Evolutionary conservation across 2,888 invertebrate genomes (phyloP), one percentile per base, ranked within the genome.

Genomic region (Polydrusus cervinus): DNA sequence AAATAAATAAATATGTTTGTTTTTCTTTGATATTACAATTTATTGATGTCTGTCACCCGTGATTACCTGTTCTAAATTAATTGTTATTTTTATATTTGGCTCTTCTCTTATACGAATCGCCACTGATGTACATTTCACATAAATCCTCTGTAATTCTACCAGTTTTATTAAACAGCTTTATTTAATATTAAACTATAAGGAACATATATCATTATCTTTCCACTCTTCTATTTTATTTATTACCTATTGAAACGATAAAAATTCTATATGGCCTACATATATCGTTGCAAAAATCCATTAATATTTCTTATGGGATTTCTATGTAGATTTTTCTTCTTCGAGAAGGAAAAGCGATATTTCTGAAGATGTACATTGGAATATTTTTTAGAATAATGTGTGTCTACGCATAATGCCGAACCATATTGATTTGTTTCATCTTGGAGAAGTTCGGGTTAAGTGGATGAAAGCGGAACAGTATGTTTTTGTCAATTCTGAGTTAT

Each of bases 211-310:
- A 43, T 47, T n/a, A 8, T 34, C 16, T 38, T 38, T 57, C 16
- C 38, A 16, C 14, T 57, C 34, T n/a, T 14, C 34, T 57, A 57
- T 57, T 13, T 66, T 53, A 66, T 66, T 51, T 66, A 66, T 66
- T 66, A 53, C 53, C 51, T 53, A 64, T 43, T 34, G 57, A 65
- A 71, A 71, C 60, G 55, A 66, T 66, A 72, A 66, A 72, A 72
- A 66, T 72, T n/a, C 34, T 66, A 65, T 72, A 66, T 47, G 60
- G 47, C 60, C 43, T 38, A 65, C 65, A 71, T 65, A 57, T 65
- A 64, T 64, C 72, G 47, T 53, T 43, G 71, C 55, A 45, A 57
- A 47, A 72, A 72, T 47, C 72, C 72, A 72, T 72, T 72, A 72
- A 72, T 72, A 72, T 60, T 66, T 55, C 65, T 66, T 72, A 72